Evolutionary conservation across 2,113 vertebrate genomes (phyloP), one percentile per base, ranked within the genome.

Genomic region (Edolisoma coerulescens): DNA sequence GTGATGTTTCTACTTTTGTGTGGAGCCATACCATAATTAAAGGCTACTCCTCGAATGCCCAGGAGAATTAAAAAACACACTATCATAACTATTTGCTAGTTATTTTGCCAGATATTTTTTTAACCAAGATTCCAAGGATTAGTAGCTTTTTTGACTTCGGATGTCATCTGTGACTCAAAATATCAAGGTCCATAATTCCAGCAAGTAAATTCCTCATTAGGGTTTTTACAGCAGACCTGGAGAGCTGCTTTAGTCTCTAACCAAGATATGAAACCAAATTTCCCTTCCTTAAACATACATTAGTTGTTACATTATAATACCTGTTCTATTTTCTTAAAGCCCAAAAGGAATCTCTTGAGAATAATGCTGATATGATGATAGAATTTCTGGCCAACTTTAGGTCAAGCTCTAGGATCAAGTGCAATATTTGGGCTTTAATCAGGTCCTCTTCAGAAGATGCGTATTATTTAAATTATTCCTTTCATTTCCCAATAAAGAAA

Each of bases 91-190:
- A 28, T 8, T 74, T 61, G 56, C 19, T 39, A 45, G 27, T n/a
- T 71, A 50, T n/a, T 35, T 61, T 45, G 10, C 11, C 26, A 63
- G 19, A 3, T 42, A 13, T 39, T 47, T 56, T 76, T 78, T 53
- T 30, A 24, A 81, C 2, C 17, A 50, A 14, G 2, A n/a, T 37
- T 47, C 10, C 21, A 74, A 53, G 13, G 21, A 20, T 39, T 35
- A 33, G 17, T 11, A 16, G 6, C 0, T 10, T 22, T 54, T 63
- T 39, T 41, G 0, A 20, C 1, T 49, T 35, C 5, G 11, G 37
- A 24, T 60, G 50, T 20, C 30, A 65, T 21, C 59, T 60, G 23
- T 42, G 20, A 64, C 35, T 87, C 53, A 42, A 41, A 78, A 42
- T 41, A 84, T 30, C 18, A 42, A 20, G 6, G 28, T 35, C 13